Base-by-base conservation (phyloP, 2,113 vertebrate genomes). In the Tympanuchus pallidicinctus region DNA sequence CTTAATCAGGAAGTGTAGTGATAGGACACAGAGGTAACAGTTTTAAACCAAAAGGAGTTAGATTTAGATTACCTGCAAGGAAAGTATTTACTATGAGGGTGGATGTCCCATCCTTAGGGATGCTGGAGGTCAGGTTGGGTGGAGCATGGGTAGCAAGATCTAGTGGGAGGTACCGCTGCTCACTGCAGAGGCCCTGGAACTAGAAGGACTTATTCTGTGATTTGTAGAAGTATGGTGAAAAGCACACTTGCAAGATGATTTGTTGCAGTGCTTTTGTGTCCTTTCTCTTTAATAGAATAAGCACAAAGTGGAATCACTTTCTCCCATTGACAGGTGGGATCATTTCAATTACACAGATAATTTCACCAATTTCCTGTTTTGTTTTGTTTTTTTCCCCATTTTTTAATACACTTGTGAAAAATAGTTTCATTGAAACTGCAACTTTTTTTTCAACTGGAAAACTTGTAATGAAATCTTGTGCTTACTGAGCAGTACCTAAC, bases 401-500 rank as follows among this genome's bases (percentile, higher is more conserved):
- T 85, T 17, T 89, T 85, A 91, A 83, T 83, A 36, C 78, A 60
- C 47, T 67, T 82, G 61, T 67, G 47, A 52, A 89, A 90, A 73
- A 83, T 30, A 75, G 11, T 72, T 91, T 85, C 52, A 42, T 27
- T 66, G 79, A 74, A 79, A 72, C 47, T 57, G 77, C 43, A 94
- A 94, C 79, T 60, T 88, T 73, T 89, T 67, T 94, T 86, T 65
- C 3, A 3, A 45, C 50, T 52, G 65, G 67, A 92, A 83, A 93
- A 89, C 75, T 69, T 60, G 63, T 78, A 92, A 90, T 57, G 65
- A 86, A 93, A 95, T 94, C 82, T 85, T 65, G 65, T 81, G 77
- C 67, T 96, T 85, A 88, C 84, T 93, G 93, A 92, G 57, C 80
- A 92, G 76, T 95, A 66, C 79, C 63, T 69, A 93, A 87, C 82